phyloP scores from a whole-genome alignment of 2,113 vertebrate genomes.

The Holacanthus passer region DNA sequence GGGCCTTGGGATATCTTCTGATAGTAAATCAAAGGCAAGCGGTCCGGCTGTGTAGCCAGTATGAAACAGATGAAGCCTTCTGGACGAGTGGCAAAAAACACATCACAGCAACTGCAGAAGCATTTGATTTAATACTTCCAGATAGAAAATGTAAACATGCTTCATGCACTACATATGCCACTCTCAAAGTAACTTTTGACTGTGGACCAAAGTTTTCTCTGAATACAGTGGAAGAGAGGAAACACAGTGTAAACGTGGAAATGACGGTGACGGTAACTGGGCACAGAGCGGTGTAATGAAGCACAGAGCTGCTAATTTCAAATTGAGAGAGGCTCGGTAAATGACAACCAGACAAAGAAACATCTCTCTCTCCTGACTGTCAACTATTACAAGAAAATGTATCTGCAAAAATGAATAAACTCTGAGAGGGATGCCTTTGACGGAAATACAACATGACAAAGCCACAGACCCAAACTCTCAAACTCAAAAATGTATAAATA shows the following conservation, averaged over 20 bases:
- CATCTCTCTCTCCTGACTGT: conserved; percentile 7
- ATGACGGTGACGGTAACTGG: neutral
- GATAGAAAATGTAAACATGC: neutral
- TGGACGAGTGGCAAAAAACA: neutral
- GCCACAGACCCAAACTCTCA: conserved; percentile 52
- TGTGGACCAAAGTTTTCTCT: neutral
- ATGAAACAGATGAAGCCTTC: neutral
- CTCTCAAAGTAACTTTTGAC: neutral
- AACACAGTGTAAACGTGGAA: neutral
- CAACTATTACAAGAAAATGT: conserved; percentile 43
- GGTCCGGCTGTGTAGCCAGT: neutral
- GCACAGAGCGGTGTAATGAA: conserved; percentile 38
- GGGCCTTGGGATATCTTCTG: neutral
- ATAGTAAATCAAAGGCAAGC: neutral
- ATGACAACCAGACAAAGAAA: conserved; percentile 44
- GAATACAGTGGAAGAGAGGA: neutral
- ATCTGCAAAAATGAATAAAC: conserved; percentile 48
- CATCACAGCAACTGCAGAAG: neutral
- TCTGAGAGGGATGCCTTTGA: conserved; percentile 54
- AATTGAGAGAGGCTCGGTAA: conserved; percentile 38
- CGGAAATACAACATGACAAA: conserved; percentile 66
- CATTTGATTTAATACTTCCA: neutral
- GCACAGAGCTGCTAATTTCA: conserved; percentile 49
- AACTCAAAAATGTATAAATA: conserved; percentile 61
- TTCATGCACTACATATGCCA: neutral